These are phyloP conservation scores for Clarias platycephalus DNA, from an alignment of 2,797 vertebrate genomes.

Conservation along the genomic window DNA sequence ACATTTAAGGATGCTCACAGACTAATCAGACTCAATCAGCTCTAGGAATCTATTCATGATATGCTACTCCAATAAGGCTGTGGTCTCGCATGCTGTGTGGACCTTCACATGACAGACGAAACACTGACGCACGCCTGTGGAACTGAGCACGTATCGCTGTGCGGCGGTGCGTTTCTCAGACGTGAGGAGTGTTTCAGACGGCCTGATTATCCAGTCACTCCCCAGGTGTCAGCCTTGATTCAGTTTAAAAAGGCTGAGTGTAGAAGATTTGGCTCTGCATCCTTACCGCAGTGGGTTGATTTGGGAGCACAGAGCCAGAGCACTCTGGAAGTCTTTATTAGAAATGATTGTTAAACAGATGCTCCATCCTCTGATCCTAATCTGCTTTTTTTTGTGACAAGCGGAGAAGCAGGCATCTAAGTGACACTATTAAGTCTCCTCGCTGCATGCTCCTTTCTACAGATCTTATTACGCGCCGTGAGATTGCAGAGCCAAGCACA, in stretches of 20 bases:
- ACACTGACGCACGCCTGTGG: slow-evolving; percentile 33
- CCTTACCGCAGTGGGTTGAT: slow-evolving; percentile 14
- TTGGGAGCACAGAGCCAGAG: slow-evolving; percentile 54
- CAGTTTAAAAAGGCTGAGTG: slow-evolving; percentile 29
- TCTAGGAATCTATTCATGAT: slow-evolving; percentile 50
- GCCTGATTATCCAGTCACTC: slow-evolving; percentile 42
- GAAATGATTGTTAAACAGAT: slow-evolving; percentile 73
- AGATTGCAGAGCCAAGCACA: slow-evolving; percentile 65
- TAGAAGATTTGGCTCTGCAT: slow-evolving; percentile 30
- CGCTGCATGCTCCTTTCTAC: slow-evolving; percentile 74
- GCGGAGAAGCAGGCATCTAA: slow-evolving; percentile 73
- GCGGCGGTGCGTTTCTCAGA: not conserved
- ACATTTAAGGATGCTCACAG: not conserved
- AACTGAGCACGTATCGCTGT: slow-evolving; percentile 9
- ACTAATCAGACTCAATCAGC: not conserved
- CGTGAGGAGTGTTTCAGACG: slow-evolving; percentile 32
- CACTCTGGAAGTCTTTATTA: slow-evolving; percentile 77
- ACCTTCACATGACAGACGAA: slow-evolving; percentile 51
- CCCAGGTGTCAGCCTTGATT: slow-evolving; percentile 45
- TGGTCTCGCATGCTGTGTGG: slow-evolving; percentile 55
- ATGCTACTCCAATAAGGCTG: slow-evolving; percentile 58
- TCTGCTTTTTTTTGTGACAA: slow-evolving; percentile 74
- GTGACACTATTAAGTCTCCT: slow-evolving; percentile 72
- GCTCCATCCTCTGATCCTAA: slow-evolving; percentile 74
- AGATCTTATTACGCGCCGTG: slow-evolving; percentile 78